Percentiles rank a stretch among this genome's conserved stretches.
phyloP scores from a whole-genome alignment of 2,888 invertebrate species.

The Unio pictorum region DNA sequence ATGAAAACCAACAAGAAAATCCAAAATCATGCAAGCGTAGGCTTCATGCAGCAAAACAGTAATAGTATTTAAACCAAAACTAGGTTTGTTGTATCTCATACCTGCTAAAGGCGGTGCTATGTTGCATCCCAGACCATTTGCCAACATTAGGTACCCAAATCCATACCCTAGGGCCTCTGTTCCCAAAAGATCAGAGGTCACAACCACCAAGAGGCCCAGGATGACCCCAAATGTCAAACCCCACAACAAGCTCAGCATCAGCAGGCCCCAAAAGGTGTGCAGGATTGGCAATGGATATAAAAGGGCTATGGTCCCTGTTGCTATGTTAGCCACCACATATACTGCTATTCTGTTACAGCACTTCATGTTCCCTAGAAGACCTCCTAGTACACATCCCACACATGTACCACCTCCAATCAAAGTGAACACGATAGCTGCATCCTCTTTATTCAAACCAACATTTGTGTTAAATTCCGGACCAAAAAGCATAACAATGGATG shows the following conservation, averaged over 20 bases:
- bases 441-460: constrained; percentile 36
- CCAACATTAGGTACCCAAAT: constrained; percentile 59
- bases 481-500: constrained; percentile 46
- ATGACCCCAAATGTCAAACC: constrained; percentile 58
- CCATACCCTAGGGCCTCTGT: constrained; percentile 52
- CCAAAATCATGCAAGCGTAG: no score
- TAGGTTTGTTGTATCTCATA: constrained; percentile 13
- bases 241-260: constrained; percentile 22
- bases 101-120: constrained; percentile 55
- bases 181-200: constrained; percentile 56
- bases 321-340: constrained; percentile 47
- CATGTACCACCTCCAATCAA: constrained; percentile 46
- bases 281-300: constrained; percentile 27
- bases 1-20: no score
- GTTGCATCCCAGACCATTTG: constrained; percentile 60
- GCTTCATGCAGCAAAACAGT: no score
- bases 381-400: constrained; percentile 55
- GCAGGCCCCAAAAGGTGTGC: constrained; percentile 24
- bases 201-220: constrained; percentile 56
- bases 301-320: constrained; percentile 37
- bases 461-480: constrained; percentile 49
- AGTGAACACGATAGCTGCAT: constrained; percentile 44
- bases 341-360: constrained; percentile 39
- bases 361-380: constrained; percentile 50
- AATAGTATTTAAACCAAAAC: no score